Evolutionary conservation across 2,888 invertebrate genomes (phyloP), one percentile per base, ranked within the genome.

Genomic region (Cabera pusaria): DNA sequence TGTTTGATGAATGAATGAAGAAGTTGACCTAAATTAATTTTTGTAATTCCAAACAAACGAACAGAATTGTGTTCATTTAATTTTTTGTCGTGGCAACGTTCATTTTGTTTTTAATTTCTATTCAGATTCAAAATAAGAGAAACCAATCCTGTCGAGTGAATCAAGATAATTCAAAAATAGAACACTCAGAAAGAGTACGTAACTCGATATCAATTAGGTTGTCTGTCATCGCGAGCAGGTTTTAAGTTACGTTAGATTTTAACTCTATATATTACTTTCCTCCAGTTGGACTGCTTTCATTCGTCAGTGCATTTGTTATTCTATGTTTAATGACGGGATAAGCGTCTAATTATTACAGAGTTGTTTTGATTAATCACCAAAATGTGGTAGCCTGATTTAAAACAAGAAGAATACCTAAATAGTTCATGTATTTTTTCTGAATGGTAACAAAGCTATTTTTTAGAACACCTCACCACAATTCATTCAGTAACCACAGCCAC

Each of bases 141-240:
- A 19, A 36, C 11, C 12, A 20, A 21, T 16, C 31, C 25, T n/a
- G n/a, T n/a, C 16, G 10, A 7, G 6, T 19, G 21, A 23, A 24
- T 39, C 10, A 38, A 29, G 33, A 38, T 11, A 33, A 28, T 43
- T 69, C 64, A 35, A 59, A 72, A 74, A 76, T 78, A 76, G 71
- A 77, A 61, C 72, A 70, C 77, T 81, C 73, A 9, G 63, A 64
- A 66, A 52, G 55, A 46, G 58, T 55, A 52, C 49, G 78, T 55
- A 83, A 85, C 69, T 56, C 64, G 80, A 86, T 83, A 84, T 80
- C 80, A 83, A 83, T 85, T 82, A 84, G 76, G 66, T 71, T 61
- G 67, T 62, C 75, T 74, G 80, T 81, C 84, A 66, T 59, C 76
- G 46, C 49, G 43, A 34, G 10, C 25, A 56, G 47, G 72, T 66